Conservation (phyloP, 2,113 vertebrate genomes). For the Mastomys coucha region DNA sequence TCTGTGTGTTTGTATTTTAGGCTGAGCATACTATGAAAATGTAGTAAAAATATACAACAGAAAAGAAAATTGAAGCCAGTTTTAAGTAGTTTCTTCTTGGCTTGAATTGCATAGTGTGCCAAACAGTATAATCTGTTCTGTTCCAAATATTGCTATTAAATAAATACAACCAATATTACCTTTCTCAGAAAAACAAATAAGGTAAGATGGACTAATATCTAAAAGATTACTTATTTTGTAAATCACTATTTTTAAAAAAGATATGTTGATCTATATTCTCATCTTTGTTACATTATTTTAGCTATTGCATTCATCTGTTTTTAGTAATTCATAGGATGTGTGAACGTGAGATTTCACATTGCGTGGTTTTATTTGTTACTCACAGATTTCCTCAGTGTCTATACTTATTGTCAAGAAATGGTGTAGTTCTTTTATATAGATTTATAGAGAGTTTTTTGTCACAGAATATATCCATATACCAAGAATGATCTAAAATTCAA, state of each 20-base stretch:
- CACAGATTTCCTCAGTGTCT: background rate
- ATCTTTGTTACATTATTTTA: background rate
- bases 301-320: background rate
- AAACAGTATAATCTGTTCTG: constrained; percentile 60
- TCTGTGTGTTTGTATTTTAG: constrained; percentile 81
- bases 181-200: background rate
- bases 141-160: constrained; percentile 46
- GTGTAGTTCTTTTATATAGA: background rate
- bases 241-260: background rate
- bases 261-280: background rate
- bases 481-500: background rate
- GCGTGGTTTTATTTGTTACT: background rate
- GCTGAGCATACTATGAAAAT: constrained; percentile 73
- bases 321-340: background rate
- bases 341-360: background rate
- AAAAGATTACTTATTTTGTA: background rate
- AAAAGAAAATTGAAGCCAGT: constrained; percentile 71
- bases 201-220: background rate
- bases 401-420: background rate
- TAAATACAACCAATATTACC: constrained; percentile 14
- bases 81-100: constrained; percentile 63
- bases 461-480: background rate
- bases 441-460: background rate
- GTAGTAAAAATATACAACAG: constrained; percentile 76
- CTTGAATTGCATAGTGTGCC: constrained; percentile 4